Conservation (phyloP, 35 echinoderm and acorn worm genomes). For the Holothuria glaberrima region DNA sequence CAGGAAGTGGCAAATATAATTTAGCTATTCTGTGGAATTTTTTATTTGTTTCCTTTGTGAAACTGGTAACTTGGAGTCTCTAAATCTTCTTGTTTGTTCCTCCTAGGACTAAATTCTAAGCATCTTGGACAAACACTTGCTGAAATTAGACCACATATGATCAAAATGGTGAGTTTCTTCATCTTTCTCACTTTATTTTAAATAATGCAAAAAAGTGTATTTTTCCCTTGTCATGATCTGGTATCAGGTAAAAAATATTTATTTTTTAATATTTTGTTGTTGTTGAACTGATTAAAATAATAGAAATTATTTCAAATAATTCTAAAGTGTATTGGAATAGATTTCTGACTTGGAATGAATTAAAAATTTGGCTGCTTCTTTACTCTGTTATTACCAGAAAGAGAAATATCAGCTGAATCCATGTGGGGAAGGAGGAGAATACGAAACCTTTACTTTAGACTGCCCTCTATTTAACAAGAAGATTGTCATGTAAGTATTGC, state of each 20-base stretch:
- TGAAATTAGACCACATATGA: conserved; percentile 85
- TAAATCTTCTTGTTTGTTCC: neutral
- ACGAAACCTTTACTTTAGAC: conserved; percentile 94
- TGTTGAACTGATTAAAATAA: too few relatives aligned
- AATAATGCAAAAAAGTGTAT: too few relatives aligned
- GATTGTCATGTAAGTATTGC: conserved; percentile 81
- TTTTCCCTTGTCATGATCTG: too few relatives aligned
- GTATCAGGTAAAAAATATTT: too few relatives aligned
- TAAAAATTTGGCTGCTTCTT: neutral
- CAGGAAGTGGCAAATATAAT: too few relatives aligned
- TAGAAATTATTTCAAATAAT: too few relatives aligned
- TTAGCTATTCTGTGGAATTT: too few relatives aligned
- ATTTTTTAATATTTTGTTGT: too few relatives aligned
- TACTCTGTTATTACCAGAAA: conserved; percentile 65
- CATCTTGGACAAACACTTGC: conserved; percentile 80
- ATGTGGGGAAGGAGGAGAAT: conserved; percentile 98
- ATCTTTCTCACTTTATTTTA: neutral
- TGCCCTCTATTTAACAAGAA: conserved; percentile 94
- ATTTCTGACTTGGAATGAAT: neutral
- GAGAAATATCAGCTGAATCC: conserved; percentile 95
- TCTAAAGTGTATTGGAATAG: too few relatives aligned
- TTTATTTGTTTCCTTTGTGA: too few relatives aligned
- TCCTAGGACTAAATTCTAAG: conserved; percentile 62
- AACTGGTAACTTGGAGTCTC: too few relatives aligned
- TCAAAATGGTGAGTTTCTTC: conserved; percentile 87